A percentile compares a stretch with the other conserved stretches of the same genome.
Evolutionary conservation across 92 coral and sea anemone genomes (phyloP).

Genomic region (Zoanthus gigantus): DNA sequence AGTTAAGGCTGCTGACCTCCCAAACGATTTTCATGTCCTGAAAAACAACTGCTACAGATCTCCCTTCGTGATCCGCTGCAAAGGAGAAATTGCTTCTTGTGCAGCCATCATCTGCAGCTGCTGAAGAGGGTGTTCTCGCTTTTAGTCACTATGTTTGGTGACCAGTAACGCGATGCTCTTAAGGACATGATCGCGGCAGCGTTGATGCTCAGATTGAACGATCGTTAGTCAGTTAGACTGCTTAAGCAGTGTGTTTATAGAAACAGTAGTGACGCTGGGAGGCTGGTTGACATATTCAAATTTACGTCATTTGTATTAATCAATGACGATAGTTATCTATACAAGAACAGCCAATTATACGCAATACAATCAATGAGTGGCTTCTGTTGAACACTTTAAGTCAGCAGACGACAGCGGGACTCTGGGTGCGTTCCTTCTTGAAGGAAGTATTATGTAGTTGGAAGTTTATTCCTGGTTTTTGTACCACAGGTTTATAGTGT

Average conservation of each 20-base stretch:
- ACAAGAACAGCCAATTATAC: neutral
- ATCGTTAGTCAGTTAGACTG: neutral
- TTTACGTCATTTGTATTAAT: neutral
- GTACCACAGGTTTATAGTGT: too few relatives aligned
- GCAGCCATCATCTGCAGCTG: too few relatives aligned
- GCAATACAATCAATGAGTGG: neutral
- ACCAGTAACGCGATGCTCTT: conserved; percentile 27
- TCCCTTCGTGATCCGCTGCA: too few relatives aligned
- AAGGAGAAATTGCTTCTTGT: too few relatives aligned
- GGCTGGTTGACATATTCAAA: conserved; percentile 16
- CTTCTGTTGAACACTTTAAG: too few relatives aligned
- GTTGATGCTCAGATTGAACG: conserved; percentile 19
- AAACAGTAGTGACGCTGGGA: neutral
- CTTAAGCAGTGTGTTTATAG: neutral
- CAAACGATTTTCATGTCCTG: conserved; percentile 31
- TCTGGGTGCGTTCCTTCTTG: neutral
- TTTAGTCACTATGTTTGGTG: neutral
- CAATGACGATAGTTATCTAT: neutral
- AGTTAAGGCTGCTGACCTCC: too few relatives aligned
- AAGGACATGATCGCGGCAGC: neutral
- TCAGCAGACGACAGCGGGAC: conserved; percentile 10
- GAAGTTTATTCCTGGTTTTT: neutral
- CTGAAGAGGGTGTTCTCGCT: too few relatives aligned
- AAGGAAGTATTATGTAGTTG: conserved; percentile 7
- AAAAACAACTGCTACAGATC: conserved; percentile 29